Conservation (phyloP, 2,888 invertebrate genomes). For the Stenodema calcarata region DNA sequence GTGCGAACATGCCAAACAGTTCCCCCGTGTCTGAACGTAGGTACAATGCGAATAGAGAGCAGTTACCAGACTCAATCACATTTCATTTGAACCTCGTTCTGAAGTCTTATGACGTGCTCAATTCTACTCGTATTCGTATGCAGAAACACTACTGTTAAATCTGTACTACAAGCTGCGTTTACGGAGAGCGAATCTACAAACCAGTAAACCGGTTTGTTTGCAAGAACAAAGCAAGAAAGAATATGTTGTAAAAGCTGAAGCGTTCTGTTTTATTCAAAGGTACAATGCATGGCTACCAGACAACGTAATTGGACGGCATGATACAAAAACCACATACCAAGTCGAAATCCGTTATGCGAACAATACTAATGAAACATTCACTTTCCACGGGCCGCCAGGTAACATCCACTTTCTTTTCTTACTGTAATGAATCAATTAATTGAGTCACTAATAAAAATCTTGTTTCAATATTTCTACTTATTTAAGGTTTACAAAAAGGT, state of each 20-base stretch:
- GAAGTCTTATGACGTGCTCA: too few relatives aligned
- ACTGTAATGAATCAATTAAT: constrained; percentile 17
- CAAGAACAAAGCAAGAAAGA: background rate
- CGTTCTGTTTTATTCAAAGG: constrained; percentile 60
- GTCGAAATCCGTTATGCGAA: constrained; percentile 93
- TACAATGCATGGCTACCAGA: constrained; percentile 92
- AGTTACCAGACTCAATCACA: too few relatives aligned
- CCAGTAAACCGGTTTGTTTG: background rate
- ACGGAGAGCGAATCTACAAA: background rate
- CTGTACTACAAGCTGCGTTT: background rate
- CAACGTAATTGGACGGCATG: constrained; percentile 76
- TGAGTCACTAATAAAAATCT: background rate
- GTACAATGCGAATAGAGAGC: too few relatives aligned
- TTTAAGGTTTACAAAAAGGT: too few relatives aligned
- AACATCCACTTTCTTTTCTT: constrained; percentile 43
- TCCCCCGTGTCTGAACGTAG: too few relatives aligned
- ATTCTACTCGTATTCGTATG: too few relatives aligned
- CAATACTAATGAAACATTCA: constrained; percentile 93
- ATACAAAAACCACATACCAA: constrained; percentile 90
- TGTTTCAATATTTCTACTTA: background rate
- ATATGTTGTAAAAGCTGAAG: background rate
- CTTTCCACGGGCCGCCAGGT: constrained; percentile 91
- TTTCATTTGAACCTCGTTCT: too few relatives aligned
- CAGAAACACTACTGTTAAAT: too few relatives aligned
- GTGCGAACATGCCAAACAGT: too few relatives aligned